Evolutionary conservation across 2,888 invertebrate species (phyloP).

Genomic region (Thymelicus lineola): DNA sequence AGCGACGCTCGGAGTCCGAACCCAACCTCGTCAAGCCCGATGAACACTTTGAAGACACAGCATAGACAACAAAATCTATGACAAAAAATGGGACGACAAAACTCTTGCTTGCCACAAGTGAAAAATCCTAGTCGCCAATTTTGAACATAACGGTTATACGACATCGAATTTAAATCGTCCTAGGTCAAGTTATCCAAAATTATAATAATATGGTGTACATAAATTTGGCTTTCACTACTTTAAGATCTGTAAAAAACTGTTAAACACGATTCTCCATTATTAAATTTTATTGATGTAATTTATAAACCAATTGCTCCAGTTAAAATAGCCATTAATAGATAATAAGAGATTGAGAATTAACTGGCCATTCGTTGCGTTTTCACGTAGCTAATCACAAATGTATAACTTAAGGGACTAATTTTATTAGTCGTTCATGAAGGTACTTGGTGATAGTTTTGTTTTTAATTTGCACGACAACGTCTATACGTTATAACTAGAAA

Average conservation of each 20-base stretch:
- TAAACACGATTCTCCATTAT: not conserved
- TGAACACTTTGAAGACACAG: constrained; percentile 61
- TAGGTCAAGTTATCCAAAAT: not conserved
- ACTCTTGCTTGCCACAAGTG: not conserved
- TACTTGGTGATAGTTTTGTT: too few species aligned
- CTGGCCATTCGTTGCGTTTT: too few species aligned
- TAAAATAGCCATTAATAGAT: too few species aligned
- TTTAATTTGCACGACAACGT: too few species aligned
- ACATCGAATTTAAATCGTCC: not conserved
- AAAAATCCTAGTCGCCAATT: constrained; percentile 2
- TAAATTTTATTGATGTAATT: too few species aligned
- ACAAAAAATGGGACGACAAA: too few species aligned
- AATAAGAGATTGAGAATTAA: too few species aligned
- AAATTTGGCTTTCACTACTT: not conserved
- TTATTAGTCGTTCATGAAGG: too few species aligned
- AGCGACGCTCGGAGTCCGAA: constrained; percentile 87
- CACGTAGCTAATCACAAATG: too few species aligned
- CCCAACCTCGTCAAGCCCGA: constrained; percentile 85
- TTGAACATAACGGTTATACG: not conserved
- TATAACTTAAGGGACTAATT: too few species aligned
- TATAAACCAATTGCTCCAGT: too few species aligned
- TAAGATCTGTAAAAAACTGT: not conserved
- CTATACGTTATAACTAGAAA: too few species aligned
- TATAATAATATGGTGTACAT: not conserved
- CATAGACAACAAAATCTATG: constrained; percentile 48